Evolutionary conservation across 2,888 invertebrate species (phyloP), one percentile per base, ranked within the genome.

Genomic region (Leucophenga maculata): DNA sequence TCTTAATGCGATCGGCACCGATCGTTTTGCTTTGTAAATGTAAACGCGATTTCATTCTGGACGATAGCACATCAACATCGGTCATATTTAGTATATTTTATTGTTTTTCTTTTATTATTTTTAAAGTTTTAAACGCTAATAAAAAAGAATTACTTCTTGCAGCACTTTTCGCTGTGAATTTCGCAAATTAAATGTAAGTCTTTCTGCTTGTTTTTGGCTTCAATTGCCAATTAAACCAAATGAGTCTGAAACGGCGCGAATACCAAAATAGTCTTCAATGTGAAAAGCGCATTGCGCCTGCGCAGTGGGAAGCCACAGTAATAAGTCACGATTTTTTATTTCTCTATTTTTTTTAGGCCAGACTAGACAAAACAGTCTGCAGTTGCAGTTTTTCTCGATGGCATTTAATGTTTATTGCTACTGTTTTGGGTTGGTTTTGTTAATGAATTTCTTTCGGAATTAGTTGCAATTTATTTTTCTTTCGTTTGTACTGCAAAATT

Each of bases 1-100:
- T 91, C 78, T 92, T 91, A 84, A 95, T 94, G 86, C 94, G 91
- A 16, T 95, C 95, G 83, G 94, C 94, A n/a, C 95, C 95, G 66
- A 94, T 93, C 48, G 93, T 95, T 90, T 94, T 95, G 65, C 93
- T 93, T 77, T 92, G 92, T 86, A 95, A 90, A 88, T 93, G 91
- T 76, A 94, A 89, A 77, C 92, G 91, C 69, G 93, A 91, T 88
- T 93, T 93, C 86, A 95, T 91, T 87, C 95, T 93, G 82, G 94
- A 93, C 90, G 94, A 93, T 84, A 95, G 89, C 82, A 94, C 92
- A 89, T 94, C 94, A 75, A 93, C 91, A 75, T 94, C 93, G 93
- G 83, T 80, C 86, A 88, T 85, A 54, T 64, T 69, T 8, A 50
- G 50, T 20, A 50, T 11, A 71, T 72, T 69, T 69, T 50, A 26